Conservation (phyloP, 2,888 invertebrate genomes). For the Isotomurus palustris region DNA sequence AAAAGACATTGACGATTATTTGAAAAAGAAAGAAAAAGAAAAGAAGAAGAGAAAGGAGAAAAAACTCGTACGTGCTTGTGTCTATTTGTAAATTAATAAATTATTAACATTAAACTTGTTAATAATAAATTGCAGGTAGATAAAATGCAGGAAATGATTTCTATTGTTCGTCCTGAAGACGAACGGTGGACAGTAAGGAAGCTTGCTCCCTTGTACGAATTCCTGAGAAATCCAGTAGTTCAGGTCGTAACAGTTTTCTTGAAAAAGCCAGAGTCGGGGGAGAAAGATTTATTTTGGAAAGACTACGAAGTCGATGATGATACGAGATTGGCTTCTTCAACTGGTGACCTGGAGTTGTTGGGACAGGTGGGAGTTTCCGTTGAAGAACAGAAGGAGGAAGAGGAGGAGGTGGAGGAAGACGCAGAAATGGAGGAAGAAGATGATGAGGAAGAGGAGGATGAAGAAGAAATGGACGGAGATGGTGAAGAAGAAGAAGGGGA, state of each 20-base stretch:
- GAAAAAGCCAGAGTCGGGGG: constrained; percentile 26
- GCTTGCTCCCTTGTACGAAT: constrained; percentile 33
- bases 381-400: background rate
- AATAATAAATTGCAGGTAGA: constrained; percentile 10
- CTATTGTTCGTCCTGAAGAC: constrained; percentile 29
- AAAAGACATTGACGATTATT: constrained; percentile 34
- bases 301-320: constrained; percentile 16
- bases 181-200: constrained; percentile 38
- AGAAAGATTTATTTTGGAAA: constrained; percentile 34
- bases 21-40: constrained; percentile 24
- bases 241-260: constrained; percentile 34
- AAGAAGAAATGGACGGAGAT: background rate
- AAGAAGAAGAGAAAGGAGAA: constrained; percentile 25
- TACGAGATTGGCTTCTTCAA: background rate
- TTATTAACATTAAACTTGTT: background rate
- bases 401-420: background rate
- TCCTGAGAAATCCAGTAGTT: constrained; percentile 28
- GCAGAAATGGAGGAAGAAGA: too few species aligned
- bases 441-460: background rate
- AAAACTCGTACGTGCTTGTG: constrained; percentile 18
- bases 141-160: constrained; percentile 37
- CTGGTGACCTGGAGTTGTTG: background rate
- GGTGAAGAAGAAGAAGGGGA: background rate
- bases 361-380: background rate
- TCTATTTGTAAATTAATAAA: background rate